Percentiles rank a stretch among this genome's conserved stretches.
Conservation (phyloP, 2,797 vertebrate species). For the Selene dorsalis region DNA sequence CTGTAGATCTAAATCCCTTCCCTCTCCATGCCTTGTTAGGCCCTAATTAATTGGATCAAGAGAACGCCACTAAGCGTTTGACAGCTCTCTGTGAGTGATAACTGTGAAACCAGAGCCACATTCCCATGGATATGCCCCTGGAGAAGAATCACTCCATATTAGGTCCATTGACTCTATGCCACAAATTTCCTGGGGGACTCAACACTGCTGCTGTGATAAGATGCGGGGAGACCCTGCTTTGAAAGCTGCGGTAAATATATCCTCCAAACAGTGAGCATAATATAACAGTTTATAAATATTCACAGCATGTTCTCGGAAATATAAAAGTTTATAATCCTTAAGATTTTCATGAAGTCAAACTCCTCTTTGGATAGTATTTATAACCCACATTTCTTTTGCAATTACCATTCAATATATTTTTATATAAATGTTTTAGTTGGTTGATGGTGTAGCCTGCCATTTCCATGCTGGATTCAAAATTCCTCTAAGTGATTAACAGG, state of each 20-base stretch:
- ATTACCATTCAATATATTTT: neutral
- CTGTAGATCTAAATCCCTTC: constrained; percentile 55
- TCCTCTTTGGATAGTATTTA: neutral
- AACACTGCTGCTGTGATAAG: constrained; percentile 64
- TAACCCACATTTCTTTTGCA: neutral
- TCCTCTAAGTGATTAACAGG: neutral
- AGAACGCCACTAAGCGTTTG: constrained; percentile 77
- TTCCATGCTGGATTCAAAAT: neutral
- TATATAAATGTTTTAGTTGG: too few relatives aligned
- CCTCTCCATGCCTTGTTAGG: constrained; percentile 74
- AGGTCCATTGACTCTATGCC: constrained; percentile 73
- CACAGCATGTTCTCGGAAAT: neutral
- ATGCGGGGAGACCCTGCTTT: constrained; percentile 37
- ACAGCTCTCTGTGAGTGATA: constrained; percentile 79
- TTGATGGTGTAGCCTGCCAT: too few relatives aligned
- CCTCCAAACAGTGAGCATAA: neutral
- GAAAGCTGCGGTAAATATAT: constrained; percentile 40
- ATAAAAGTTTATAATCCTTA: neutral
- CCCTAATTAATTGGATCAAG: constrained; percentile 82
- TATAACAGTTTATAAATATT: neutral
- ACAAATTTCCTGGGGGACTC: constrained; percentile 66
- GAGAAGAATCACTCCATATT: constrained; percentile 78
- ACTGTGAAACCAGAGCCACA: constrained; percentile 71
- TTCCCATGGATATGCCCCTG: constrained; percentile 64
- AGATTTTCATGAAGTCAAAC: neutral